Evolutionary conservation across 2,113 vertebrate genomes (phyloP).

Genomic region (Sterna hirundo): DNA sequence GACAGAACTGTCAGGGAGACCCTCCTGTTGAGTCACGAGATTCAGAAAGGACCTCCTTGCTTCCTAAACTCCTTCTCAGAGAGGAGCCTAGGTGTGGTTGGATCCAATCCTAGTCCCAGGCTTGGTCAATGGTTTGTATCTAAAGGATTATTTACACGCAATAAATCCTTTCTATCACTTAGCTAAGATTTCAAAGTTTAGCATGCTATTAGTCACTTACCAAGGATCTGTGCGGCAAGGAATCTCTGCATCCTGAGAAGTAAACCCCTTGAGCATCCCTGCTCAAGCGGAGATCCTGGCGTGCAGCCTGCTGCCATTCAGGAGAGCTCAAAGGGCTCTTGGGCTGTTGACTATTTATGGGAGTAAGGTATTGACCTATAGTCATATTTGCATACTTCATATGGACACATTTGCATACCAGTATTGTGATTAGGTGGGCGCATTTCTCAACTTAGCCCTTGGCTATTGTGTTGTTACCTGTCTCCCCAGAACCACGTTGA

Average conservation of each 20-base stretch:
- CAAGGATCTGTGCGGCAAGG: background rate
- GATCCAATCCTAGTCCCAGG: background rate
- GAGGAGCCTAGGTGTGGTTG: background rate
- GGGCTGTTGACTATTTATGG: background rate
- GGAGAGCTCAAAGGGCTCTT: background rate
- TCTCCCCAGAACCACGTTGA: background rate
- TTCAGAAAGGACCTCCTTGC: background rate
- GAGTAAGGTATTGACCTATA: background rate
- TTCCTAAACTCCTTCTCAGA: background rate
- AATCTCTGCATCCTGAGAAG: background rate
- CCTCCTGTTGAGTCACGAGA: background rate
- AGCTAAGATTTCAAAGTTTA: background rate
- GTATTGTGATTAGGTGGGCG: background rate
- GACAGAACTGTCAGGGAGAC: background rate
- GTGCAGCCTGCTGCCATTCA: background rate
- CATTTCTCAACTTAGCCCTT: background rate
- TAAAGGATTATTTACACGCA: background rate
- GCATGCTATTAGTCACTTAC: background rate
- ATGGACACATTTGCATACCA: background rate
- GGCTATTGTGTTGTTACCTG: background rate
- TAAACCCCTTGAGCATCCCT: background rate
- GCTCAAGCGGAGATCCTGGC: background rate
- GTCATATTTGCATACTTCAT: background rate
- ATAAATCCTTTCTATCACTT: background rate
- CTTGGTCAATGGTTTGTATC: background rate